Percentiles rank a stretch among this genome's conserved stretches.
These are phyloP conservation scores for Acanthornis magna DNA, from an alignment of 2,797 vertebrate genomes.

Conservation along the genomic window DNA sequence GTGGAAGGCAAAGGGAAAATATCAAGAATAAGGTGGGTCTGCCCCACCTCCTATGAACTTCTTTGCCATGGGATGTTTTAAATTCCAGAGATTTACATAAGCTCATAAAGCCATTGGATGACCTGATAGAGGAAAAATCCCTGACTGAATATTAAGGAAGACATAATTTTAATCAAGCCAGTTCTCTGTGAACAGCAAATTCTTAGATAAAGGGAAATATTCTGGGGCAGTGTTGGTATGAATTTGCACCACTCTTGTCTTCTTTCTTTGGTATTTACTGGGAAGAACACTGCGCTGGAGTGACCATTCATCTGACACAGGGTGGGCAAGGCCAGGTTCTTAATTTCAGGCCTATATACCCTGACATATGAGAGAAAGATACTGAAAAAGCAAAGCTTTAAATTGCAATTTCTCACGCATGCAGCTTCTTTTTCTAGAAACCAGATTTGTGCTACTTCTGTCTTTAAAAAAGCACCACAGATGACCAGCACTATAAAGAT, in stretches of 20 bases:
- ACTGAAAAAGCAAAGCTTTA: not conserved
- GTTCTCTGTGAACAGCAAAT: not conserved
- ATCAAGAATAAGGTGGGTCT: not conserved
- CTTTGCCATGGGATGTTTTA: not conserved
- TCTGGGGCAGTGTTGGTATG: not conserved
- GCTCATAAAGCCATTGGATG: not conserved
- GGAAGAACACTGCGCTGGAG: not conserved
- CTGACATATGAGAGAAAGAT: not conserved
- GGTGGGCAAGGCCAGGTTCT: not conserved
- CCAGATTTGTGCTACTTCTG: not conserved
- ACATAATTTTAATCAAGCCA: not conserved
- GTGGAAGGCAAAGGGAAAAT: not conserved
- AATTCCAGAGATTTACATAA: not conserved
- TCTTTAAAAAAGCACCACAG: not conserved
- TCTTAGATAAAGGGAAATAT: not conserved
- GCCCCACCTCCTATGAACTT: not conserved
- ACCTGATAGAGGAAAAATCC: not conserved
- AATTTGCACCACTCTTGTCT: not conserved
- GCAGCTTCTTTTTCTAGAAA: not conserved
- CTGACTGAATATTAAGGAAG: not conserved
- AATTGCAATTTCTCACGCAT: not conserved
- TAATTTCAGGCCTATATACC: not conserved
- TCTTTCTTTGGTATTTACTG: not conserved
- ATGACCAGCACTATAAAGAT: not conserved
- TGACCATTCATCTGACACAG: not conserved